Evolutionary conservation across 2,113 vertebrate genomes (phyloP), one percentile per base, ranked within the genome.

Genomic region (Gambusia affinis): DNA sequence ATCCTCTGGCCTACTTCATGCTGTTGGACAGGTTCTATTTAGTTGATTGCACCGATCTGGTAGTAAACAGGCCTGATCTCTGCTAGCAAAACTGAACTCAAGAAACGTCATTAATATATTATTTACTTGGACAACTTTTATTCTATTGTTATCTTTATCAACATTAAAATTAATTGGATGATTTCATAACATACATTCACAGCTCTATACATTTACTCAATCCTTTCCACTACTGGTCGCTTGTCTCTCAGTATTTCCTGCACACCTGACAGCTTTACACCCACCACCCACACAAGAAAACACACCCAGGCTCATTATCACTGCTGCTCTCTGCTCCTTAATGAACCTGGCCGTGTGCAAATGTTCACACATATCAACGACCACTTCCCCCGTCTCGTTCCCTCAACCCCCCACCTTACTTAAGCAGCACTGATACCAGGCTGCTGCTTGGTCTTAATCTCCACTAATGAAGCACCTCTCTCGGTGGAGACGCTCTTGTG

Each of bases 391-490:
- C 42, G 67, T 80, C 60, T 60, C 51, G 60, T 72, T 35, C 60
- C 57, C 62, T 8, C 70, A 30, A 42, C 28, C 80, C 68, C 39
- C 76, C 44, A 39, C 62, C 33, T 64, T 67, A 69, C 72, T 88
- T 83, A 78, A 76, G 85, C 85, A 37, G 15, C 57, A 61, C 57
- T 76, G 73, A 87, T 68, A 81, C 66, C 64, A 62, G 27, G 28
- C 69, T 80, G 65, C 64, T 76, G 57, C 70, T 83, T 17, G 3
- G 79, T 65, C 27, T 67, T 90, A 87, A 90, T 89, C 73, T 85
- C 64, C 78, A 78, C 69, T 89, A 89, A 91, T 78, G 72, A 89
- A 87, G 70, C 78, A 72, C 82, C 76, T 89, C 79, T 90, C 84
- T 82, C 83, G 81, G 88, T 76, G 81, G 68, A 63, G 71, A 70